Base-by-base conservation (phyloP, 1,140 invertebrate genomes). In the Heterodera carotae region DNA sequence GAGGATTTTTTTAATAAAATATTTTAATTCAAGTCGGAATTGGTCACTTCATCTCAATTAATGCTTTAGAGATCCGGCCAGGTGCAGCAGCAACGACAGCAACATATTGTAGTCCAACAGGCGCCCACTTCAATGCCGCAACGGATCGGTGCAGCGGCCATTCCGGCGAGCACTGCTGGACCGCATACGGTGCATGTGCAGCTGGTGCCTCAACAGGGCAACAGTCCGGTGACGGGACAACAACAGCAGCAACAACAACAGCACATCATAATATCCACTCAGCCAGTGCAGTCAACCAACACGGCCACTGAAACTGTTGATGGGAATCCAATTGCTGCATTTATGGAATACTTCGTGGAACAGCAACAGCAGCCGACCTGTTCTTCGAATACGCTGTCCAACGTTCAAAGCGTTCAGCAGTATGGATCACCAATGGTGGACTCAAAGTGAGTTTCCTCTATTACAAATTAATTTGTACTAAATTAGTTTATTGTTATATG, bases 291-390 rank as follows among this genome's bases (percentile, higher is more conserved):
- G 27, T 33, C 36, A 0, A 76, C 73, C 3, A 56, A 56, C 22
- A 33, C 79, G 39, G 27, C 39, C 7, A 39, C 81, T 22, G 80
- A 82, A 18, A 69, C 67, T 5, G 73, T 25, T n/a, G 74, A 83
- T 48, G 79, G 76, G 22, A 62, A 60, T 60, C 79, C 70, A 10
- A 82, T 76, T 39, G 67, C 75, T 76, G 74, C 79, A 18, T 80
- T 80, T 56, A 70, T 76, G 78, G 79, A 80, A 36, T 82, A 83
- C 68, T 80, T 80, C 66, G 71, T 80, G 31, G 79, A 82, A 53
- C 80, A 82, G 60, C 62, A 66, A 22, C 62, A 66, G 22, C 79
- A 80, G 48, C 68, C 79, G 27, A 79, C 64, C 0, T 78, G 79
- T 39, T 76, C 70, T 79, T 25, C 73, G 70, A 76, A 56, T 18